Percentiles rank a stretch among this genome's conserved stretches.
Evolutionary conservation across 2,888 invertebrate species (phyloP).

Genomic region (Drosophila testacea): DNA sequence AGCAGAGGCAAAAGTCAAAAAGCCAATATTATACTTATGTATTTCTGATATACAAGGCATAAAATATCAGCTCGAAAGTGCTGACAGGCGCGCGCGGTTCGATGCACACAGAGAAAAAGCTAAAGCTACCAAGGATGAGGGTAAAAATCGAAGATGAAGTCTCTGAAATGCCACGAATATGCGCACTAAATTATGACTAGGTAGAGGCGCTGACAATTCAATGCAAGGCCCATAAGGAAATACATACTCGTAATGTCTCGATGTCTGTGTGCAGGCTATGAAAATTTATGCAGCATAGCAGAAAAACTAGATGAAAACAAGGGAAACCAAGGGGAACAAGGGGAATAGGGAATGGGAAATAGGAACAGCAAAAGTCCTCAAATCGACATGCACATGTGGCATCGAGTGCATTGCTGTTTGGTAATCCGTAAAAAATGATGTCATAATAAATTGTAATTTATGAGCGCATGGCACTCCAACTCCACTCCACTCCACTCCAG

Average conservation of each 20-base stretch:
- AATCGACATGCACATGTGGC: conserved; percentile 61
- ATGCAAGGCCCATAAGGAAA: conserved; percentile 72
- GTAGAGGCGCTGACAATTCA: conserved; percentile 77
- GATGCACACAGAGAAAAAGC: conserved; percentile 13
- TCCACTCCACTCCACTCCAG: too few species aligned
- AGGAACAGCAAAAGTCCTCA: conserved; percentile 53
- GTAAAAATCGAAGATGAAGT: conserved; percentile 55
- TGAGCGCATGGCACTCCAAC: conserved; percentile 60
- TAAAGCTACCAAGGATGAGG: conserved; percentile 44
- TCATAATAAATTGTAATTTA: conserved; percentile 81
- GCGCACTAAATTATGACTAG: conserved; percentile 78
- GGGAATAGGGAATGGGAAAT: background rate
- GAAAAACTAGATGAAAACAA: conserved; percentile 2
- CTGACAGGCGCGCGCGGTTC: conserved; percentile 56
- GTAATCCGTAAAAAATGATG: conserved; percentile 80
- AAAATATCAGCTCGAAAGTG: conserved; percentile 60
- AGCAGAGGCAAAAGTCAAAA: conserved; percentile 26
- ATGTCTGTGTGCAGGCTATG: conserved; percentile 41
- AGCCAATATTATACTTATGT: conserved; percentile 49
- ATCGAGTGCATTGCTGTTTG: conserved; percentile 63
- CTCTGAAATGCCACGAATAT: conserved; percentile 39
- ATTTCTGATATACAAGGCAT: conserved; percentile 46
- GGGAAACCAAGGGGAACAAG: background rate
- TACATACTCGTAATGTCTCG: conserved; percentile 41
- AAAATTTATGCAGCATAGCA: conserved; percentile 71